Conservation (phyloP, 2,888 invertebrate species). For the Cryptocephalus primarius region DNA sequence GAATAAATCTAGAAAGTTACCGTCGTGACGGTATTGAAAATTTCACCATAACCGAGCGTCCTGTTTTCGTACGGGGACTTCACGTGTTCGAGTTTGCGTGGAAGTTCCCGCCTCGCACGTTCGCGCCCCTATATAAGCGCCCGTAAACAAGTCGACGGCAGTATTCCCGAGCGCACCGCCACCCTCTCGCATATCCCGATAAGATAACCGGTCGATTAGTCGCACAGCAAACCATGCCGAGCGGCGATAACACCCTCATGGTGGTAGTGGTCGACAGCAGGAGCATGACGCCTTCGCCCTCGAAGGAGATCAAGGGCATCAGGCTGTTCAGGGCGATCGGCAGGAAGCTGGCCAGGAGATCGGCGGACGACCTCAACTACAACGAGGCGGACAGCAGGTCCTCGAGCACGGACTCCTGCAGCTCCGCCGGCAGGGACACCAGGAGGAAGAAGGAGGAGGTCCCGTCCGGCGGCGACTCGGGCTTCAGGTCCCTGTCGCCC, state of each 20-base stretch:
- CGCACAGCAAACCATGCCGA: constrained; percentile 10
- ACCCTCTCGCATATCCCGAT: constrained; percentile 2
- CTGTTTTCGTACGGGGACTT: no score
- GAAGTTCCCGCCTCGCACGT: constrained; percentile 16
- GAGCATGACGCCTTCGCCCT: constrained; percentile 43
- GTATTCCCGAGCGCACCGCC: constrained; percentile 14
- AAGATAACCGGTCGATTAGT: neutral
- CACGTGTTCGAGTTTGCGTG: no score
- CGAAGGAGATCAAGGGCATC: constrained; percentile 46
- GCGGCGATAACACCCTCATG: constrained; percentile 20
- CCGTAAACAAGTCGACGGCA: constrained; percentile 18
- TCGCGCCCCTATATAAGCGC: constrained; percentile 25
- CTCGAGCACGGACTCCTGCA: constrained; percentile 37
- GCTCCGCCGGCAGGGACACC: constrained; percentile 27
- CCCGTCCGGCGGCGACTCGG: constrained; percentile 23
- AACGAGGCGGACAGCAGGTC: constrained; percentile 38
- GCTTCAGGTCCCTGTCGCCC: constrained; percentile 32
- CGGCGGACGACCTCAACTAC: constrained; percentile 38
- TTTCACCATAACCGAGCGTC: no score
- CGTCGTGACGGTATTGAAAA: no score
- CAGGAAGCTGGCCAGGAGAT: constrained; percentile 48
- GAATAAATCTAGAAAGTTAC: no score
- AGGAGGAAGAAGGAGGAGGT: constrained; percentile 20
- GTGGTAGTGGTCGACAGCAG: constrained; percentile 25
- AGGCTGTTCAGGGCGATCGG: constrained; percentile 56